Base-by-base conservation (phyloP, 1,140 invertebrate genomes). In the Yoshiicerus persimilis region DNA sequence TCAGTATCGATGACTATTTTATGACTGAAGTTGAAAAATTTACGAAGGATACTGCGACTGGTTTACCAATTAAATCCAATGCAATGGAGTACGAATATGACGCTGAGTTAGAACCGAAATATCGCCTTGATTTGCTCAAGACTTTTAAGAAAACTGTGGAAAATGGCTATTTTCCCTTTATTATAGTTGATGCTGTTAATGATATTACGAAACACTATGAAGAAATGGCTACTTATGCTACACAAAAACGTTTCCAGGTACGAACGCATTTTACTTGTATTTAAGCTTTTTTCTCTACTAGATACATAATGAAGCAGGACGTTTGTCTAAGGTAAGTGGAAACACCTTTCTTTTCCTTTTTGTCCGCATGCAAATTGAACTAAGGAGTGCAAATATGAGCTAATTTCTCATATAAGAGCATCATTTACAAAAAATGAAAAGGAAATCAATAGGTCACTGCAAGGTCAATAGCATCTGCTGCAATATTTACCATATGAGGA, bases 1-100 rank as follows among this genome's bases (percentile, higher is more conserved):
- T 99, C 85, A 97, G 96, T 89, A 94, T 99, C 64, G 98, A 99
- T 93, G 98, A 99, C 93, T 99, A 99, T 92, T 99, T 98, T 91
- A 96, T 98, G 93, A 95, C 96, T 70, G 98, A 99, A 93, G 95
- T 95, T 83, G 97, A 98, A 92, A 95, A 96, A 90, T 94, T 96
- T 91, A 94, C 95, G 89, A 94, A 94, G 38, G 96, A 97, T 92
- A 93, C 95, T 9, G 95, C 96, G 90, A 96, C 96, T 87, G 96
- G 96, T 16, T 96, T 96, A 91, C 95, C 94, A 92, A 92, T 95
- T 11, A 90, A 87, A 83, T 66, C 87, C 32, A 87, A 64, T 75
- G 95, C 96, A 89, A 95, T 98, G 93, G 95, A 97, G 84, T 99
- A 98, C 92, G 97, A 98, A 92, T 99, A 96, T 93, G 98, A 99